Evolutionary conservation across 2,888 invertebrate genomes (phyloP), one percentile per base, ranked within the genome.

Genomic region (Autographa pulchrina): DNA sequence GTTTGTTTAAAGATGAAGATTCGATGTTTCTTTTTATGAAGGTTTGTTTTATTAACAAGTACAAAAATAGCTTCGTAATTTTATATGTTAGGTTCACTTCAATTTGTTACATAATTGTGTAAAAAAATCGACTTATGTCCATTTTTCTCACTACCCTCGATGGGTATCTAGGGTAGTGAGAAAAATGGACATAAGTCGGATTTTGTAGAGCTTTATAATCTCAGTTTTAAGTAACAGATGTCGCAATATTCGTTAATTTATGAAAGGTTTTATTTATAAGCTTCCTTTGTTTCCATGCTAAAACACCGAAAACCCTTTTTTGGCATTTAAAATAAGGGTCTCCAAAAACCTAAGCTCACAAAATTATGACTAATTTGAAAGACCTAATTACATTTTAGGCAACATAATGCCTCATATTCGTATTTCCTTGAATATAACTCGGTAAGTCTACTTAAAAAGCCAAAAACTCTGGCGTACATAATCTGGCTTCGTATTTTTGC

Each of bases 401-500:
- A 52, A 32, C 8, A 35, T 16, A 56, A 35, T 7, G 59, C 59
- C 43, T 65, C 25, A 62, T 65, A 71, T 63, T 60, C 41, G 60
- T 60, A 80, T 31, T 56, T 38, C 25, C 56, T 56, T 65, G 52
- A 38, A 68, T 80, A 77, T 71, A 60, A 56, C 41, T 80, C 65
- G 0, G 35, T 72, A 80, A 77, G 81, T 56, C 52, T 66, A 67
- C 61, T 81, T 77, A 69, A 32, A 67, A 77, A 77, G 41, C 56
- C 64, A 14, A 18, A 62, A 62, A 60, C 25, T 77, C 68, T 54
- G 62, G 80, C 65, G 35, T 62, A 60, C 81, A 77, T 77, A 81
- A 78, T 78, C 73, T 67, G 52, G 38, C 38, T 20, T 41, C 78
- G 62, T 81, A 77, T 81, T 78, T 79, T 77, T 65, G 66, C 64